Conservation (phyloP, 1,140 invertebrate genomes). For the Zaprionus davidi region DNA sequence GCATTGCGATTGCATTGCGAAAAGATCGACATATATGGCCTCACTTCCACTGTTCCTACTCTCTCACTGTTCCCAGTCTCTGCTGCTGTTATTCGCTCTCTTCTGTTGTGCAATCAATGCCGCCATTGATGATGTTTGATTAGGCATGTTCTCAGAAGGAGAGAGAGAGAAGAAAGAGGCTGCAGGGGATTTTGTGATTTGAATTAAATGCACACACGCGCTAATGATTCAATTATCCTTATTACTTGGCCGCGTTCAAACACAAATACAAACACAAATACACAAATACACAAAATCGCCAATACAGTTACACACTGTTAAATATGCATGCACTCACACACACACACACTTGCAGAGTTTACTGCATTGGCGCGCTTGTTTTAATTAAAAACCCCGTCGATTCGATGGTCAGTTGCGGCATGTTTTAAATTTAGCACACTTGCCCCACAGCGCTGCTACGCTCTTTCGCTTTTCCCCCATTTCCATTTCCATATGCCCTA, state of each 20-base stretch:
- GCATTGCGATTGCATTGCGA: conserved; percentile 1
- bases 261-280: conserved; percentile 16
- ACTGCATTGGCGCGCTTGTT: conserved; percentile 35
- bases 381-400: conserved; percentile 71
- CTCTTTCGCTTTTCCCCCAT: background rate
- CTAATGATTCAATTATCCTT: conserved; percentile 82
- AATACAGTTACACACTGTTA: conserved; percentile 46
- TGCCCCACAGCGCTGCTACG: conserved; percentile 10
- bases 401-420: conserved; percentile 61
- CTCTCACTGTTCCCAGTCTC: conserved; percentile 5
- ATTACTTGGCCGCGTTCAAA: conserved; percentile 51
- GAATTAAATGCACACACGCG: conserved; percentile 77
- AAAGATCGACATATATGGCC: conserved; percentile 3
- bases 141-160: conserved; percentile 33
- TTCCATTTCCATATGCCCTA: background rate
- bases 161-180: background rate
- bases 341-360: conserved; percentile 6
- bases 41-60: conserved; percentile 9
- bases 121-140: conserved; percentile 68
- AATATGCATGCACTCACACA: conserved; percentile 41
- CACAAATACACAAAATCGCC: conserved; percentile 28
- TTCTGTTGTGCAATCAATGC: conserved; percentile 50
- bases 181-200: conserved; percentile 50
- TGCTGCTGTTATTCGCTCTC: background rate
- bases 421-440: conserved; percentile 75